phyloP scores from a whole-genome alignment of 2,888 invertebrate species.

The Xylophagus ater region DNA sequence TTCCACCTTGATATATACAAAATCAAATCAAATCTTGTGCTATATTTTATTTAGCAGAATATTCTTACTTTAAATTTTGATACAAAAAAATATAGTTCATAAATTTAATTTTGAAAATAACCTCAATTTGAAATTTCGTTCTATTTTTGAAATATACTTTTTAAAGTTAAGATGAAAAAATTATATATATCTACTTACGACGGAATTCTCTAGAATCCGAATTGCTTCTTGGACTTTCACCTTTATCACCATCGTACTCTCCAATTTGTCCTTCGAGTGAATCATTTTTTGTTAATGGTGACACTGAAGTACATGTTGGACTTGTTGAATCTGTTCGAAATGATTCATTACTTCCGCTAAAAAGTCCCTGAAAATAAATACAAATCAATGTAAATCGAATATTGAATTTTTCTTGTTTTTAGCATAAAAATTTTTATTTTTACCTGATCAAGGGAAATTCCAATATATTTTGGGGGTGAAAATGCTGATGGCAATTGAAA shows the following conservation, averaged over 20 bases:
- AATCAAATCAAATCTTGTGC: too few species aligned
- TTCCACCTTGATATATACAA: too few species aligned
- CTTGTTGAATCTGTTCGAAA: slow-evolving; percentile 50
- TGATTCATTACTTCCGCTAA: slow-evolving; percentile 37
- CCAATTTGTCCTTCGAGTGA: slow-evolving; percentile 47
- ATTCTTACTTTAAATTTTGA: too few species aligned
- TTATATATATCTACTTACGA: too few species aligned
- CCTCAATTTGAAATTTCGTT: too few species aligned
- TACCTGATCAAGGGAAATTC: slow-evolving; percentile 40
- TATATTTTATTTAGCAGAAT: too few species aligned
- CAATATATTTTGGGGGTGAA: slow-evolving; percentile 55
- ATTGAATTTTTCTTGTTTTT: neutral
- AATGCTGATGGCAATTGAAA: slow-evolving; percentile 61
- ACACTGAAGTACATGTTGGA: slow-evolving; percentile 49
- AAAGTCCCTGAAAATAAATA: slow-evolving; percentile 29
- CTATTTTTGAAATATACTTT: too few species aligned
- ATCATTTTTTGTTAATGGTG: slow-evolving; percentile 43
- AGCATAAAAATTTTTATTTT: slow-evolving; percentile 14
- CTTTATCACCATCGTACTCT: slow-evolving; percentile 46
- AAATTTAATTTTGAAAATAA: too few species aligned
- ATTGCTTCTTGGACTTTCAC: slow-evolving; percentile 40
- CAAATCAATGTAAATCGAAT: neutral
- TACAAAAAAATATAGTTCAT: too few species aligned
- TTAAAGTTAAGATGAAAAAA: too few species aligned
- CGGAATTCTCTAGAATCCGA: slow-evolving; percentile 45